A percentile compares a stretch with the other conserved stretches of the same genome.
These are phyloP conservation scores for Heteropelma amictum DNA, from an alignment of 2,888 invertebrate species.

Conservation along the genomic window DNA sequence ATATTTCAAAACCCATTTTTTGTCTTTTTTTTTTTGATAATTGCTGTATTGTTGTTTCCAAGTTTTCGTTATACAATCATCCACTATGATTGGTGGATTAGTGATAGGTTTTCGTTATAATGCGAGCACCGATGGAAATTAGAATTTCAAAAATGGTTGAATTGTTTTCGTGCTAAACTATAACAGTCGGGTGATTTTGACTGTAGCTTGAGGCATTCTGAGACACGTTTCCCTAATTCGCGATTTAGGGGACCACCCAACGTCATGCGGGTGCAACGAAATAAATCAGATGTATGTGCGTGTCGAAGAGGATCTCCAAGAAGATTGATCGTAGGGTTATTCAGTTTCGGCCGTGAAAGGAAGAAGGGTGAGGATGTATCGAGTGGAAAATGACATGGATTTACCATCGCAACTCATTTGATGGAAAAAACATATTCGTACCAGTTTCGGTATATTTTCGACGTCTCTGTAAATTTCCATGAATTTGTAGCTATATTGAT, in stretches of 20 bases:
- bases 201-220: background rate
- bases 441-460: background rate
- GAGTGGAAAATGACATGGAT: background rate
- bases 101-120: no score
- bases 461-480: no score
- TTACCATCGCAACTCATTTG: background rate
- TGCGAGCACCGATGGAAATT: no score
- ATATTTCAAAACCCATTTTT: no score
- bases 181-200: background rate
- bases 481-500: no score
- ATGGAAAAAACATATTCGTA: no score
- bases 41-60: no score
- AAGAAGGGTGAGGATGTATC: background rate
- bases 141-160: no score
- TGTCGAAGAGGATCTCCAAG: background rate
- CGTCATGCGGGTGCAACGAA: background rate
- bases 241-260: slow-evolving; percentile 37
- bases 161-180: background rate
- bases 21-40: no score
- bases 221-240: slow-evolving; percentile 24
- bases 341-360: background rate
- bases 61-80: no score
- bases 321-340: background rate
- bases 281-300: background rate
- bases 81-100: no score